A percentile compares a stretch with the other conserved stretches of the same genome.
These are phyloP conservation scores for Sardinella longiceps DNA, from an alignment of 2,797 vertebrate species.

Conservation along the genomic window DNA sequence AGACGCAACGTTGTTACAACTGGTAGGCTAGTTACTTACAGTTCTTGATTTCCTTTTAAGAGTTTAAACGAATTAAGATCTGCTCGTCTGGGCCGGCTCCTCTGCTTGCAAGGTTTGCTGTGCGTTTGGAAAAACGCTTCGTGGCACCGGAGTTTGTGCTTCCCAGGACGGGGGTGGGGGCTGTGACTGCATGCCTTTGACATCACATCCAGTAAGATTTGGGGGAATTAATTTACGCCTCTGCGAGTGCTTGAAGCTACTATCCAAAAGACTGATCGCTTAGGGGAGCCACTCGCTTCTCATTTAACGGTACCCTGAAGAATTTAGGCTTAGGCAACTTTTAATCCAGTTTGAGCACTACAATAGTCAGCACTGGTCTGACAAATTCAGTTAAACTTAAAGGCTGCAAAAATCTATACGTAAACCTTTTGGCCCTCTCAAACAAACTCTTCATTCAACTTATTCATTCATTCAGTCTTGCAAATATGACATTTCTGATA, in stretches of 20 bases:
- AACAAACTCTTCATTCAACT: too few relatives aligned
- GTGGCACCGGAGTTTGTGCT: constrained; percentile 15
- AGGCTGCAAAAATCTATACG: too few relatives aligned
- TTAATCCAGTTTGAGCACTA: not conserved
- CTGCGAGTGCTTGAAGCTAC: not conserved
- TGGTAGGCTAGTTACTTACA: not conserved
- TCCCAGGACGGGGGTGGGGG: not conserved
- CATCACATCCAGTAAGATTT: constrained; percentile 21
- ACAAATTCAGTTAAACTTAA: not conserved
- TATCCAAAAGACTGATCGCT: not conserved
- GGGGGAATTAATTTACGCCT: constrained; percentile 9
- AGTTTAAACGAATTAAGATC: not conserved
- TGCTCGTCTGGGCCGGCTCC: not conserved
- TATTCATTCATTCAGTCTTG: too few relatives aligned
- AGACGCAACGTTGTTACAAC: not conserved
- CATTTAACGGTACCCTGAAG: not conserved
- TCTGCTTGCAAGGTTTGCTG: not conserved
- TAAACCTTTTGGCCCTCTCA: not conserved
- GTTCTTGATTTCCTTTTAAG: not conserved
- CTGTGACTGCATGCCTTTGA: constrained; percentile 1
- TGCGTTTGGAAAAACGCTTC: not conserved
- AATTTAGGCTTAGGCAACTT: not conserved
- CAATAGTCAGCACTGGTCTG: not conserved
- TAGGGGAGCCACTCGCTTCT: not conserved
- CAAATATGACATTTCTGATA: too few relatives aligned